Conservation (phyloP, 64 coral and sea anemone genomes). For the Hydrozoanthus tunicans region DNA sequence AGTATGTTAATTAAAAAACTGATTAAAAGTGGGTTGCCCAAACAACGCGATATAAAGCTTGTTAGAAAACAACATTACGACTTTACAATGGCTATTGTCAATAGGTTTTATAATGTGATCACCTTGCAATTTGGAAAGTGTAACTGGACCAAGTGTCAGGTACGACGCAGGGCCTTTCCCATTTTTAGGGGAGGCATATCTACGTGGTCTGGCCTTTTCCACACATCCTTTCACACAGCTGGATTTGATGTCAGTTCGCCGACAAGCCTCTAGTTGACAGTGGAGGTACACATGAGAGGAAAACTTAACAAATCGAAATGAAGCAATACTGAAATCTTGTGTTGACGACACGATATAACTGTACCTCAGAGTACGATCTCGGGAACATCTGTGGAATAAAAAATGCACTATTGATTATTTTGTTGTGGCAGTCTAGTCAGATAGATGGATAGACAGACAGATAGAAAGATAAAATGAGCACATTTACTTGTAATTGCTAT, state of each 20-base stretch:
- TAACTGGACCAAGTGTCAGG: slow-evolving; percentile 32
- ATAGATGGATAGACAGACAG: too few relatives aligned
- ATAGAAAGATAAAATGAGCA: too few relatives aligned
- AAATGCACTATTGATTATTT: not conserved
- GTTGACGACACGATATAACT: slow-evolving; percentile 12
- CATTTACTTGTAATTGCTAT: too few relatives aligned
- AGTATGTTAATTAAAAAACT: too few relatives aligned
- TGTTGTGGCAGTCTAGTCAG: too few relatives aligned
- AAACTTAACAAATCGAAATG: slow-evolving; percentile 13
- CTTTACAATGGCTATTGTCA: too few relatives aligned
- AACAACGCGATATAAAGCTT: too few relatives aligned
- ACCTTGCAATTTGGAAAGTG: not conserved
- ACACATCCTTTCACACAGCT: slow-evolving; percentile 21
- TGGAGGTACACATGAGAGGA: slow-evolving; percentile 36
- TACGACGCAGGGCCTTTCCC: not conserved
- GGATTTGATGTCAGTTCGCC: not conserved
- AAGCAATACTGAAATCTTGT: slow-evolving; percentile 39
- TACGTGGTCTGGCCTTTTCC: not conserved
- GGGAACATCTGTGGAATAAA: slow-evolving; percentile 10
- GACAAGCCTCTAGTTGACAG: slow-evolving; percentile 39
- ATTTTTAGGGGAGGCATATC: not conserved
- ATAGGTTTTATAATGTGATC: not conserved
- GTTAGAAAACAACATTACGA: too few relatives aligned
- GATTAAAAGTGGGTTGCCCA: too few relatives aligned
- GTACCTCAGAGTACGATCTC: slow-evolving; percentile 28